Base-by-base conservation (phyloP, 2,113 vertebrate genomes). In the Mystacornis crossleyi region DNA sequence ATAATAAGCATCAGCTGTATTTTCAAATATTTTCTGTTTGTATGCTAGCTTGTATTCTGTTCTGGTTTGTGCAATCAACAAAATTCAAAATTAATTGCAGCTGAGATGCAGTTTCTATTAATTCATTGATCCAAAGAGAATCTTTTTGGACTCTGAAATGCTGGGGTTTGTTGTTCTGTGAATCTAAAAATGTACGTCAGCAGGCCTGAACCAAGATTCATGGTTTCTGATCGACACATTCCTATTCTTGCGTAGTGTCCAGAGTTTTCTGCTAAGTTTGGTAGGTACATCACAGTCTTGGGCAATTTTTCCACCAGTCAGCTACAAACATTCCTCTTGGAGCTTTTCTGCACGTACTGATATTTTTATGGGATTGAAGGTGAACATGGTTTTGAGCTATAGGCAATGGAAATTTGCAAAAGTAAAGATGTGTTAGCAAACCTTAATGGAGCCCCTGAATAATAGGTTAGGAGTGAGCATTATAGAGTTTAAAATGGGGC, bases 1-100 rank as follows among this genome's bases (percentile, higher is more conserved):
- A 96, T 95, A 96, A 96, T 95, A 92, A 96, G 67, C 78, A 89
- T 96, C 95, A 95, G 95, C 96, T 97, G 94, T 97, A 97, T 97
- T 95, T 97, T 92, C 95, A 96, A 93, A 97, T 95, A 89, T 96
- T 97, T 96, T 95, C 90, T 95, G 67, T 97, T 96, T 93, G 82
- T 24, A 70, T 93, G 64, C 2, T 12, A 81, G 64, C 33, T 0
- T 73, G 47, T 92, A 73, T 95, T 96, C 86, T 89, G 64, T 92
- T 93, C 82, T 81, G 72, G 67, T 89, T 93, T 90, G 64, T 74
- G 64, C 74, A 93, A 0, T 91, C 89, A 90, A 90, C 82, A 93
- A 80, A 95, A 88, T 58, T 55, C 40, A 57, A 83, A 81, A 89
- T 70, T 86, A 93, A 89, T 93, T 94, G 86, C 72, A 81, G 51